Percentiles rank a stretch among this genome's conserved stretches.
Conservation (phyloP, 2,888 invertebrate genomes). For the Lasioglossum leucozonium region DNA sequence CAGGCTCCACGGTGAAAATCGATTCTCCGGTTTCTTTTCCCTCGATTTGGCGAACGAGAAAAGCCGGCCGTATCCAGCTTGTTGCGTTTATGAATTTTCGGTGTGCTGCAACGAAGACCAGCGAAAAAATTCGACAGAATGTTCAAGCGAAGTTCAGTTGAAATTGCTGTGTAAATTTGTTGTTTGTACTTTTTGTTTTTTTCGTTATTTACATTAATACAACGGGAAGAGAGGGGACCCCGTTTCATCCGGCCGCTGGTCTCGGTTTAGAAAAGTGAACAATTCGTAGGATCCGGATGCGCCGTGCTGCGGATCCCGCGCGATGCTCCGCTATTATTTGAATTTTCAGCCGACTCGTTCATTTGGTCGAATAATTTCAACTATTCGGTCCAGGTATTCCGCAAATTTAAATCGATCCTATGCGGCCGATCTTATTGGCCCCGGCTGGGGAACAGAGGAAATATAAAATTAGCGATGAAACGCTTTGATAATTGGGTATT, state of each 20-base stretch:
- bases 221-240: no score
- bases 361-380: constrained; percentile 72
- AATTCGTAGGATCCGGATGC: constrained; percentile 39
- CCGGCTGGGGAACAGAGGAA: constrained; percentile 31
- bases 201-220: no score
- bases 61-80: background rate
- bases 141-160: no score
- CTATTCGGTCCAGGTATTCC: constrained; percentile 71
- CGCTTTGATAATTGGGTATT: constrained; percentile 68
- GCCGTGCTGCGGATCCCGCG: constrained; percentile 37
- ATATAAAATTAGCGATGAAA: constrained; percentile 68
- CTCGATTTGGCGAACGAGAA: background rate
- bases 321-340: constrained; percentile 61
- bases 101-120: no score
- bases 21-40: background rate
- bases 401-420: constrained; percentile 70
- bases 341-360: constrained; percentile 69
- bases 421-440: constrained; percentile 65
- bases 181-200: no score
- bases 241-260: constrained; percentile 21
- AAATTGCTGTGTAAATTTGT: no score
- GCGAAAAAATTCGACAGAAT: no score
- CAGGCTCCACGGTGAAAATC: background rate
- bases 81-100: no score
- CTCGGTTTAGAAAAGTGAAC: constrained; percentile 56